Evolutionary conservation across 2,797 vertebrate genomes (phyloP), one percentile per base, ranked within the genome.

Genomic region (Thripadectes ignobilis): DNA sequence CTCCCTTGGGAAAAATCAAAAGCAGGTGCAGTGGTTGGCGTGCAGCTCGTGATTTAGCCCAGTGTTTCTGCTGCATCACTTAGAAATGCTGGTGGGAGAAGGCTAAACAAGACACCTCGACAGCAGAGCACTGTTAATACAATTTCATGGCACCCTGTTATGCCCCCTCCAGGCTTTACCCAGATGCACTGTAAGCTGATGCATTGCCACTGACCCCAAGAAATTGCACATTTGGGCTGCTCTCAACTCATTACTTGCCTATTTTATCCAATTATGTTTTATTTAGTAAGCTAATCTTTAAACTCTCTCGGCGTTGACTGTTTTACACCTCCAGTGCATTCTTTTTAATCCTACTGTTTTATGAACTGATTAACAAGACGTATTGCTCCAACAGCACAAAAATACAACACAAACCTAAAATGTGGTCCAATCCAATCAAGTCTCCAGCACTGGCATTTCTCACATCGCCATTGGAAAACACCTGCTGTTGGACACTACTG

Each of bases 251-350:
- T 78, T 92, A 88, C 48, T 73, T 61, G 45, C 77, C 58, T 63
- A 18, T 81, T 93, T 91, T 92, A 88, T 75, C 74, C 59, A 89
- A 79, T 81, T 86, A 91, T 17, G 26, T 27, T 84, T 91, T 77
- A 92, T 94, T 91, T 96, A 68, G 95, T 75, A 83, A 85, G 48
- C 38, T 88, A 75, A 69, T 62, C 52, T 80, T 71, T 38, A 85
- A 94, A 87, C 46, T 89, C 89, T 73, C 57, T 85, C 20, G 29
- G 68, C 8, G 8, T 30, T 86, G 69, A 78, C 83, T 84, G 34
- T 43, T 87, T 79, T 54, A 77, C 51, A 69, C 83, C 54, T 89
- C 41, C 61, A 22, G 62, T 36, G 39, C 11, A 10, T 89, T 91
- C 36, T 66, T 77, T 88, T 39, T 6, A 74, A 90, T 93, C 75